phyloP scores from a whole-genome alignment of 2,797 vertebrate genomes.

The Dicrostonyx torquatus region DNA sequence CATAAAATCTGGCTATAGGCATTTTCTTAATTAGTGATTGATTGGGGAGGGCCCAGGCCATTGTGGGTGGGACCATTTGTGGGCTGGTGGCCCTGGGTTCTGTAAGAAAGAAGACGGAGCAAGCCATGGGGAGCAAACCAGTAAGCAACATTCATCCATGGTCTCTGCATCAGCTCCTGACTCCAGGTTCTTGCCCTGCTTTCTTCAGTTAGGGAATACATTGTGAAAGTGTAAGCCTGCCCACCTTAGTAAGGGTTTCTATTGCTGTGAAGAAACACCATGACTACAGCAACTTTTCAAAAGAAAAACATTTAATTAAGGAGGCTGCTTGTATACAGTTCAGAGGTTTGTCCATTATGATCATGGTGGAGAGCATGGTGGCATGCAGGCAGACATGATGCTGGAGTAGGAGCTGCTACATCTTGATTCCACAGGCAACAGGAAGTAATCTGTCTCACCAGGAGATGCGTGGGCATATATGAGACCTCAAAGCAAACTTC shows the following conservation, averaged over 20 bases:
- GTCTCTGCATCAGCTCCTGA: neutral
- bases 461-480: neutral
- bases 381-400: neutral
- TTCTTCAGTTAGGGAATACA: neutral
- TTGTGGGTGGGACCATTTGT: neutral
- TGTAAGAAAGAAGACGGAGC: neutral
- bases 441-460: neutral
- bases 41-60: neutral
- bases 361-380: neutral
- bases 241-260: neutral
- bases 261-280: neutral
- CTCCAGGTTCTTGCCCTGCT: neutral
- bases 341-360: neutral
- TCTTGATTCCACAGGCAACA: neutral
- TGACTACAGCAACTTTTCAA: neutral
- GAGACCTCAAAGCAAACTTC: neutral
- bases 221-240: neutral
- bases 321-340: neutral
- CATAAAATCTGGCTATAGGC: neutral
- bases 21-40: neutral
- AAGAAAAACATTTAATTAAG: neutral
- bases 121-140: neutral
- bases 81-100: neutral
- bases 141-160: neutral
- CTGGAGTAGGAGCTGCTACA: neutral